Evolutionary conservation across 2,113 vertebrate genomes (phyloP).

Genomic region (Procavia capensis): DNA sequence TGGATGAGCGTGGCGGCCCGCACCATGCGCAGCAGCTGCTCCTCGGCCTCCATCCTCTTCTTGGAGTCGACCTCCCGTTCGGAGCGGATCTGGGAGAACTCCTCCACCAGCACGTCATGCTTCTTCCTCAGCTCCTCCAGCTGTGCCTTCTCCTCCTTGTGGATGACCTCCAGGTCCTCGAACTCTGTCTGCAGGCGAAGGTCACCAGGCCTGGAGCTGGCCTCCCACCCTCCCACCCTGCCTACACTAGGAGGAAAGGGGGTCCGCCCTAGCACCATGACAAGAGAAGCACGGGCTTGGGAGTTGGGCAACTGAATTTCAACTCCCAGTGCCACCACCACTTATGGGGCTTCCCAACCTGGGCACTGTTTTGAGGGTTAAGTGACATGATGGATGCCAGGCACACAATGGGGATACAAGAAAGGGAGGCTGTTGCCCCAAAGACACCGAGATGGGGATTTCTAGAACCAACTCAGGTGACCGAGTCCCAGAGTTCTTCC

Average conservation of each 20-base stretch:
- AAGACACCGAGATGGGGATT: not conserved
- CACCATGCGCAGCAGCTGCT: slow-evolving; percentile 84
- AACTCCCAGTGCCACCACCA: not conserved
- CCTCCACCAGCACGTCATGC: slow-evolving; percentile 83
- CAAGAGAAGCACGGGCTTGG: not conserved
- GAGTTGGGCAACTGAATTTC: not conserved
- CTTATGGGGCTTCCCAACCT: not conserved
- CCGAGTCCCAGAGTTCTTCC: not conserved
- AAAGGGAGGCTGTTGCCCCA: not conserved
- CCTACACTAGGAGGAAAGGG: not conserved
- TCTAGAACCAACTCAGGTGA: not conserved
- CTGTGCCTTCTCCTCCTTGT: slow-evolving; percentile 86
- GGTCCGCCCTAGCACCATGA: too few species aligned
- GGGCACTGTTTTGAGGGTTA: not conserved
- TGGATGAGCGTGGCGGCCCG: slow-evolving; percentile 90
- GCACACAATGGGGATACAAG: not conserved
- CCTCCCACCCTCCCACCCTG: not conserved
- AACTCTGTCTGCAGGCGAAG: slow-evolving; percentile 85
- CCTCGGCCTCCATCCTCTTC: slow-evolving; percentile 83
- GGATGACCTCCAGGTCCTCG: slow-evolving; percentile 81
- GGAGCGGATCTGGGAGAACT: slow-evolving; percentile 89
- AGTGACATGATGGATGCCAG: not conserved
- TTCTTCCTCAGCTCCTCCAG: slow-evolving; percentile 84
- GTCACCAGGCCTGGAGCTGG: not conserved
- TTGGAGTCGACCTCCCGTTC: slow-evolving; percentile 82